phyloP scores from a whole-genome alignment of 2,113 vertebrate species.

The Saiga tatarica region DNA sequence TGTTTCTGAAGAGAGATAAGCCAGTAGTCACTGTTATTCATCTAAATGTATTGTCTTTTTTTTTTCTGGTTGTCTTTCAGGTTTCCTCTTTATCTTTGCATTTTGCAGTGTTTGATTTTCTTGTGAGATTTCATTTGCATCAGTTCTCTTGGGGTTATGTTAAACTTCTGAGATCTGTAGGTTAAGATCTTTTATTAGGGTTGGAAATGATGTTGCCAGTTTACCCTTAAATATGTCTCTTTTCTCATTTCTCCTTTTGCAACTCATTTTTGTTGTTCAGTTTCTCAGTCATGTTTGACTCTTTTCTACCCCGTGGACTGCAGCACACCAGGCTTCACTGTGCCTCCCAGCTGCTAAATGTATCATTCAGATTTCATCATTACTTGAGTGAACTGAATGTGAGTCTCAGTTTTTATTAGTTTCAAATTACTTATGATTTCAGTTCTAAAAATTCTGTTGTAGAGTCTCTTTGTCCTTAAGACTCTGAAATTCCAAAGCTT shows the following conservation, averaged over 20 bases:
- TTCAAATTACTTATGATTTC: background rate
- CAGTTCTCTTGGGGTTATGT: background rate
- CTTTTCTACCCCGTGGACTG: background rate
- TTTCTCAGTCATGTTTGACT: background rate
- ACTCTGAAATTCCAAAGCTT: conserved; percentile 1
- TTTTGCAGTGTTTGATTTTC: background rate
- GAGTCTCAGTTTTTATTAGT: background rate
- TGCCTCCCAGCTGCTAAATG: background rate
- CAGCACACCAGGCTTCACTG: background rate
- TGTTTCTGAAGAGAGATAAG: background rate
- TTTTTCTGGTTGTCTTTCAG: background rate
- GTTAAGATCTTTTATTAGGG: background rate
- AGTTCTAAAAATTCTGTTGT: background rate
- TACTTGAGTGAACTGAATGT: background rate
- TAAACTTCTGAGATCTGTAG: background rate
- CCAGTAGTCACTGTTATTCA: background rate
- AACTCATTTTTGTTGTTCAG: background rate
- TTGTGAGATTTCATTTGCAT: background rate
- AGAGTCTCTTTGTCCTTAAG: background rate
- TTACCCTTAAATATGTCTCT: background rate
- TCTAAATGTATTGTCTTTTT: background rate
- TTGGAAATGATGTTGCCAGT: background rate
- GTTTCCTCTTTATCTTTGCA: background rate
- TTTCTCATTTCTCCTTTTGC: background rate
- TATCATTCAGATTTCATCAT: background rate